A percentile compares a stretch with the other conserved stretches of the same genome.
Evolutionary conservation across 1,140 invertebrate species (phyloP).

Genomic region (Lepidurus couesii): DNA sequence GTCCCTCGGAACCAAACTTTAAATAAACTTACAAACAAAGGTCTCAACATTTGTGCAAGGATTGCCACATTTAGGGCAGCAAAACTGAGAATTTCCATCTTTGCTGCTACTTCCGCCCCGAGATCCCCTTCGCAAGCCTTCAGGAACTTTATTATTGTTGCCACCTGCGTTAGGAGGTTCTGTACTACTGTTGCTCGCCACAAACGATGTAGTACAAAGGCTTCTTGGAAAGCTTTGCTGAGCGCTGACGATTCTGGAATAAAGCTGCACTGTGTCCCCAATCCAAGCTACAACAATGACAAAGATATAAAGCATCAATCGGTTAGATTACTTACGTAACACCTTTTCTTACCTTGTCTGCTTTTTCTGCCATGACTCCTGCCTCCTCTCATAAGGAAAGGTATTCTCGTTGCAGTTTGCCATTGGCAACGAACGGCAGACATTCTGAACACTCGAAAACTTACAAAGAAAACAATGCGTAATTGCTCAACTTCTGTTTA

Average conservation of each 20-base stretch:
- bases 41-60: conserved; percentile 94
- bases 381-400: not conserved
- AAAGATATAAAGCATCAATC: not conserved
- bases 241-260: not conserved
- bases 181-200: not conserved
- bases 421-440: not conserved
- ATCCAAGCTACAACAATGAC: not conserved
- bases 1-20: conserved; percentile 23
- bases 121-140: not conserved
- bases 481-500: not conserved
- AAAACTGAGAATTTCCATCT: conserved; percentile 57
- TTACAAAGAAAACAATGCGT: not conserved
- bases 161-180: not conserved
- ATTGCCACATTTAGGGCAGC: conserved; percentile 91
- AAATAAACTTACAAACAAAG: conserved; percentile 72
- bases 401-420: not conserved
- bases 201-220: not conserved
- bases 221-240: not conserved
- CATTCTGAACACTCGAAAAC: not conserved
- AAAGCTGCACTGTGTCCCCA: not conserved
- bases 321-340: not conserved
- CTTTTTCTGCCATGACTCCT: not conserved
- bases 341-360: not conserved
- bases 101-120: conserved; percentile 34
- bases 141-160: not conserved